A percentile compares a stretch with the other conserved stretches of the same genome.
These are phyloP conservation scores for Myotis brandtii DNA, from an alignment of 2,113 vertebrate species.

Conservation along the genomic window DNA sequence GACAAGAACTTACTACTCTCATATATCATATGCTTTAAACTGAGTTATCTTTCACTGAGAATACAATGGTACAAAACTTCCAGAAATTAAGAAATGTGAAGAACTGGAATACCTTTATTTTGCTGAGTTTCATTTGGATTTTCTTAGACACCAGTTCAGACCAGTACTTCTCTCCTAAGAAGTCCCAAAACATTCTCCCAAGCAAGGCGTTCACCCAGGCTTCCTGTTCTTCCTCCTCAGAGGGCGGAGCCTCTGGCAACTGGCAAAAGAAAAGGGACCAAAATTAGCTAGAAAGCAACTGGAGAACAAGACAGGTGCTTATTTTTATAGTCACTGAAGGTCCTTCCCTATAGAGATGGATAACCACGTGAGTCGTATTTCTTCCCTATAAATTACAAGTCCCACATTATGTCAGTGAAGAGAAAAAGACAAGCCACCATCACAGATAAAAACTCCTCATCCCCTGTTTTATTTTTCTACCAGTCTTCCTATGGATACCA, in stretches of 20 bases:
- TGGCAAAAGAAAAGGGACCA: conserved; percentile 80
- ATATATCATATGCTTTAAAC: background rate
- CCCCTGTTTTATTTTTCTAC: background rate
- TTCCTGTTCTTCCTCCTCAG: conserved; percentile 89
- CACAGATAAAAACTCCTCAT: background rate
- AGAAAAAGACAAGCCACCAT: background rate
- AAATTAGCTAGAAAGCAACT: conserved; percentile 68
- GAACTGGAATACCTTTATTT: conserved; percentile 92
- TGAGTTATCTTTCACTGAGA: background rate
- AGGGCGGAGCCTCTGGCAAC: conserved; percentile 85
- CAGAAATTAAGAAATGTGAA: background rate
- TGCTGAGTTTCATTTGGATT: conserved; percentile 99
- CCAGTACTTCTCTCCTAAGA: conserved; percentile 98
- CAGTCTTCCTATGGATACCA: background rate
- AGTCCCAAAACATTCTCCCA: conserved; percentile 98
- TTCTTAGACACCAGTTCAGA: conserved; percentile 97
- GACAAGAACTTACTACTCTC: background rate
- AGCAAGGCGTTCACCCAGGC: conserved; percentile 98
- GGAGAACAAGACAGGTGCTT: conserved; percentile 59
- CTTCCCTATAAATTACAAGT: conserved; percentile 40
- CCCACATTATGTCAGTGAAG: background rate
- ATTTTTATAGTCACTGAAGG: conserved; percentile 44
- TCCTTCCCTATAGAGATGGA: background rate
- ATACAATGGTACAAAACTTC: background rate
- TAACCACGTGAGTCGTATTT: background rate